These are phyloP conservation scores for Xylota sylvarum DNA, from an alignment of 2,888 invertebrate species.

Conservation along the genomic window DNA sequence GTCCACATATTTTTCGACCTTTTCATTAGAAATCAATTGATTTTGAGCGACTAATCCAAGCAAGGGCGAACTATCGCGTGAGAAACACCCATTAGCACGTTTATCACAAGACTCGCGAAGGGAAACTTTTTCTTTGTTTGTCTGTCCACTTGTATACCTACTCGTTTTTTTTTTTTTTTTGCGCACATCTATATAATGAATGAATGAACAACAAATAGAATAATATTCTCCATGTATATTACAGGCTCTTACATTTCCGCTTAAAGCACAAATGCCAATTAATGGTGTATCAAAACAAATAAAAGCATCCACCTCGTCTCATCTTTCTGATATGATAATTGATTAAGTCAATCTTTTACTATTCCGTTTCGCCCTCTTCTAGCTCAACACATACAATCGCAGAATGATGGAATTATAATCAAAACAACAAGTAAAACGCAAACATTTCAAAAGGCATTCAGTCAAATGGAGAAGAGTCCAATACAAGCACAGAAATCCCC, in stretches of 20 bases:
- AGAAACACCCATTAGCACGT: conserved; percentile 60
- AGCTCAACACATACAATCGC: conserved; percentile 69
- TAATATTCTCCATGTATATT: not conserved
- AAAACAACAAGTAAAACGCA: conserved; percentile 50
- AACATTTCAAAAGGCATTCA: conserved; percentile 55
- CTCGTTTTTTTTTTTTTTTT: not conserved
- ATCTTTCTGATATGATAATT: conserved; percentile 56
- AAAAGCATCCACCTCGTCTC: conserved; percentile 16
- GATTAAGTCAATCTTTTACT: conserved; percentile 42
- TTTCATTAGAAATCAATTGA: conserved; percentile 56
- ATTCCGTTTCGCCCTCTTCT: not conserved
- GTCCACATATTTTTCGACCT: not conserved
- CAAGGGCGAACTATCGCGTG: conserved; percentile 56
- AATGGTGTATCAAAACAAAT: conserved; percentile 45
- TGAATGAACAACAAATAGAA: not conserved
- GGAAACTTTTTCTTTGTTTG: conserved; percentile 3
- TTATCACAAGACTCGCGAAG: conserved; percentile 28
- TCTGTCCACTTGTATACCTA: not conserved
- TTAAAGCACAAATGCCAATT: conserved; percentile 20
- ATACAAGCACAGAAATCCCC: conserved; percentile 27
- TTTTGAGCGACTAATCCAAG: conserved; percentile 32
- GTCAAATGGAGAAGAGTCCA: conserved; percentile 58
- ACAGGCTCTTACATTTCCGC: not conserved
- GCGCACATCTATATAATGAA: not conserved
- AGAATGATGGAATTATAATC: conserved; percentile 63